These are phyloP conservation scores for Eidolon helvum DNA, from an alignment of 2,113 vertebrate genomes.

Conservation along the genomic window DNA sequence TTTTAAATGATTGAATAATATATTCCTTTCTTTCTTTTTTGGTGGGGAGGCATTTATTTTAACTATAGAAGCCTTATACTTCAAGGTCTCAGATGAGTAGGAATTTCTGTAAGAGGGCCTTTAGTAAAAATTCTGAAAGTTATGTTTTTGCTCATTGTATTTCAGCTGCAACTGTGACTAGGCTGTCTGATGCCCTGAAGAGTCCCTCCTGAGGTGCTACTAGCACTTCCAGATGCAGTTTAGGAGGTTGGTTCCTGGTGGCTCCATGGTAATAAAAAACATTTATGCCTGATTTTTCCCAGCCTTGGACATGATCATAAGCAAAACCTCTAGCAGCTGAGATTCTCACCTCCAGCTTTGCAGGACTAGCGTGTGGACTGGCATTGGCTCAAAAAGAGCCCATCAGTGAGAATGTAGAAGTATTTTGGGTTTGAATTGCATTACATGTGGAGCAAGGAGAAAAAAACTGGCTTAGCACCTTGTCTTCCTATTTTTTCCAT, in stretches of 20 bases:
- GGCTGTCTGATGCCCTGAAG: neutral
- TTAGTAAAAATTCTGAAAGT: neutral
- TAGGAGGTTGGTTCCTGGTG: neutral
- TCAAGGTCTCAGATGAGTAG: neutral
- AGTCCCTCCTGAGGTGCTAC: neutral
- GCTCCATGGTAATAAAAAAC: neutral
- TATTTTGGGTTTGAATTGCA: rapidly evolving
- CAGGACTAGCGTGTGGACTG: neutral
- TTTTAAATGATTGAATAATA: neutral
- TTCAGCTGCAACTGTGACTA: neutral
- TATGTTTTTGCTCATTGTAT: neutral
- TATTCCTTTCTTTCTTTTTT: neutral
- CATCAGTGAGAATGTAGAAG: neutral
- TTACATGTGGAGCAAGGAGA: neutral
- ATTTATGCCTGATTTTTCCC: neutral
- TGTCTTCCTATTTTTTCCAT: neutral
- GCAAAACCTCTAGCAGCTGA: neutral
- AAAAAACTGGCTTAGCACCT: rapidly evolving
- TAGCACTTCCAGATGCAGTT: neutral
- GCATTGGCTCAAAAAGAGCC: neutral
- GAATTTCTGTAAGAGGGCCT: neutral
- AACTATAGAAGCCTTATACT: neutral
- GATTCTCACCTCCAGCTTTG: neutral
- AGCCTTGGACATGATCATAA: neutral
- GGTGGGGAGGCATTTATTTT: neutral